Evolutionary conservation across 2,888 invertebrate genomes (phyloP).

Genomic region (Drosophila cognata): DNA sequence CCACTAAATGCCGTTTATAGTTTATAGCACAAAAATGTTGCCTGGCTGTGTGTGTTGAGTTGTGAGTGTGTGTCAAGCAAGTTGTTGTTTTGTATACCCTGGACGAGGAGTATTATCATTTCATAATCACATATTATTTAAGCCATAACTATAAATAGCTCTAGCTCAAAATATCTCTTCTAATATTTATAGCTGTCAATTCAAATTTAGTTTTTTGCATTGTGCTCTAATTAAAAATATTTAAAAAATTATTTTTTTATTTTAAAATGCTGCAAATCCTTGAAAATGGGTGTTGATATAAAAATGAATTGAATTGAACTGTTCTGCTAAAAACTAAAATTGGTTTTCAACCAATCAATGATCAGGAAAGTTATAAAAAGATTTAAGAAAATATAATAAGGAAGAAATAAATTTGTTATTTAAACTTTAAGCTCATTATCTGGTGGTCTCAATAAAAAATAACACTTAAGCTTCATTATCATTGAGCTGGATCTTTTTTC

Average conservation of each 20-base stretch:
- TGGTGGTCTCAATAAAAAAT: background rate
- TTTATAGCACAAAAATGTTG: conserved; percentile 65
- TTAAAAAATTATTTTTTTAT: background rate
- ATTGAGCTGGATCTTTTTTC: background rate
- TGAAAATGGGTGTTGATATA: background rate
- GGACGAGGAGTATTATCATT: conserved; percentile 11
- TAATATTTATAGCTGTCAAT: background rate
- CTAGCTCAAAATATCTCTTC: background rate
- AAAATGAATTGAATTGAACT: too few species aligned
- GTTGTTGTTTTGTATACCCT: conserved; percentile 24
- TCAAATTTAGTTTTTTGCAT: background rate
- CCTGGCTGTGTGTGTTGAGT: background rate
- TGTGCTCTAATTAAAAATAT: background rate
- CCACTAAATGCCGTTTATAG: conserved; percentile 81
- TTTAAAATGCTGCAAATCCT: background rate
- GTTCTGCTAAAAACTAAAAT: too few species aligned
- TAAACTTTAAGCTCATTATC: background rate
- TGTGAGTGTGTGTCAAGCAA: conserved; percentile 1
- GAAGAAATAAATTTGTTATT: background rate
- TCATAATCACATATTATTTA: background rate
- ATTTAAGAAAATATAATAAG: background rate
- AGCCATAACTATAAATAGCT: background rate
- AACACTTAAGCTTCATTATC: background rate
- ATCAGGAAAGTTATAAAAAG: background rate
- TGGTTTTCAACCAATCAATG: too few species aligned